Base-by-base conservation (phyloP, 2,888 invertebrate genomes). In the Schizaphis graminum region DNA sequence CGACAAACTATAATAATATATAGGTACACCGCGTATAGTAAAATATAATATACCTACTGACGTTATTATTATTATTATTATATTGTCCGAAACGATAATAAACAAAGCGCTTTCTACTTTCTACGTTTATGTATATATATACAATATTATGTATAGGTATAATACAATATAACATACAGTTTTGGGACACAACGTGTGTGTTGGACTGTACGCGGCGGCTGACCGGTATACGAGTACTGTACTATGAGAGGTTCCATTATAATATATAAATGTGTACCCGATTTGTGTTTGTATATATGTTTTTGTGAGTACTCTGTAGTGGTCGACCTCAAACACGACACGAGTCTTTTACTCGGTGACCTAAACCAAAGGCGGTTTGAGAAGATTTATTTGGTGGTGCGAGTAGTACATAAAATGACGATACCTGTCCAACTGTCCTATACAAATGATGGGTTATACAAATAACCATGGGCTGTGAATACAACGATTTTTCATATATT, bases 71-170 rank as follows among this genome's bases (percentile, higher is more conserved):
- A 53, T 56, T 89, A 44, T 41, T 57, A 26, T 77, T 57, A 26
- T 77, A 77, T 61, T 44, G 56, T 57, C 44, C 44, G 44, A 44
- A 16, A 28, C 57, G 44, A 89, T 89, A 16, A 57, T 89, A 89
- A 89, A 89, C 89, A 89, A 89, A 57, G 44, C 57, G 44, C 89
- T 89, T 89, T 89, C 89, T 89, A 89, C 89, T 89, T 89, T 57
- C 89, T 89, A 44, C 85, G 11, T 85, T 26, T 26, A 28, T 44
- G 44, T 85, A 13, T 8, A 7, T 85, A 13, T 8, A 7, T 28
- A 44, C 44, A 47, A 47, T 47, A 47, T 47, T 47, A 47, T 13
- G 8, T 49, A 77, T 35, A 77, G 11, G 7, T 35, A 84, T 86
- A 85, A 41, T 85, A 86, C 26, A 85, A 47, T 86, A 28, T 86